These are phyloP conservation scores for Acanthornis magna DNA, from an alignment of 2,797 vertebrate genomes.

Conservation along the genomic window DNA sequence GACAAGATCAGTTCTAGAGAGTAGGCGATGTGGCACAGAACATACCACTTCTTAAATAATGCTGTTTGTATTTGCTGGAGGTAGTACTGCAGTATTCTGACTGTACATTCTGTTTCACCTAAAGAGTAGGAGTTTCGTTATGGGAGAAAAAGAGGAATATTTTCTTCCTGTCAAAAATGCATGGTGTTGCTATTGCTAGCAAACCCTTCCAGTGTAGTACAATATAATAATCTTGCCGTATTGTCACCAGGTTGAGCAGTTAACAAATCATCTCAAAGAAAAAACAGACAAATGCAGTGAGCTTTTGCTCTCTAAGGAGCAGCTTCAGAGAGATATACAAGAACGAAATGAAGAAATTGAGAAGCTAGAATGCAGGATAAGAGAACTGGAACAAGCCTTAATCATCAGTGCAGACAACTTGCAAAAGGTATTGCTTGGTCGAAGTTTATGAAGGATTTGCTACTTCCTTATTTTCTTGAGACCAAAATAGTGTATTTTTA, in stretches of 20 bases:
- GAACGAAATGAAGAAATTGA: slow-evolving; percentile 94
- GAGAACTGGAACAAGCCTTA: slow-evolving; percentile 92
- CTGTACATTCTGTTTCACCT: background rate
- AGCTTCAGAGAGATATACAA: slow-evolving; percentile 88
- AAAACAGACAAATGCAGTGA: slow-evolving; percentile 97
- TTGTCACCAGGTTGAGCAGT: slow-evolving; percentile 85
- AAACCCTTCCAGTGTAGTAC: background rate
- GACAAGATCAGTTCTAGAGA: background rate
- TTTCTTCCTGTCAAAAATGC: background rate
- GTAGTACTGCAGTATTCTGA: background rate
- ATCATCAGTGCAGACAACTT: slow-evolving; percentile 83
- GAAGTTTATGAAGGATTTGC: background rate
- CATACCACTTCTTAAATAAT: background rate
- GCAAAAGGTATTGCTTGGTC: slow-evolving; percentile 80
- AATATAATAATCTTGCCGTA: background rate
- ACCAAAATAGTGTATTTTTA: background rate
- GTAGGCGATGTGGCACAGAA: background rate
- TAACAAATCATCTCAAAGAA: slow-evolving; percentile 90
- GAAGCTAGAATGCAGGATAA: slow-evolving; percentile 88
- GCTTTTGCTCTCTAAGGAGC: slow-evolving; percentile 89
- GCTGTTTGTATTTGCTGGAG: background rate
- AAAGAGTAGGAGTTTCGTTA: background rate
- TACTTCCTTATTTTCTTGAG: background rate
- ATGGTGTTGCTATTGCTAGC: background rate
- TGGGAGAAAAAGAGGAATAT: background rate